Base-by-base conservation (phyloP, 2,113 vertebrate species). In the Datnioides undecimradiatus region DNA sequence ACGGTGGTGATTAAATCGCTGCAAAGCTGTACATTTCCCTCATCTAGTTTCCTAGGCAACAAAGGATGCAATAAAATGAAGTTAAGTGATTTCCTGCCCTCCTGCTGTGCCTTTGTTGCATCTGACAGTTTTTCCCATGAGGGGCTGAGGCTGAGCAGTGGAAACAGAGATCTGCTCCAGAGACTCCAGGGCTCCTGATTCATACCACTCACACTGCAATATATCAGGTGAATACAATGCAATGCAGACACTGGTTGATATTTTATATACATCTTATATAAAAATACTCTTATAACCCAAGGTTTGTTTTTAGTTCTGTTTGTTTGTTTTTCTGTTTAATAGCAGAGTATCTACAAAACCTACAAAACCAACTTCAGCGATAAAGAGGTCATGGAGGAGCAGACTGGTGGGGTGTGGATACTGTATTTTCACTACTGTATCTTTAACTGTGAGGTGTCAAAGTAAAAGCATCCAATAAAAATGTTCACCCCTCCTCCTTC, bases 41-140 rank as follows among this genome's bases (percentile, higher is more conserved):
- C 38, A 67, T 71, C 55, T 80, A 62, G 93, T 94, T 94, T 91
- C 94, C 93, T 92, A 76, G 88, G 93, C 90, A 94, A 95, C 93
- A 84, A 87, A 90, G 70, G 91, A 90, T 84, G 92, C 89, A 90
- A 88, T 88, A 89, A 87, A 91, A 74, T 52, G 16, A 70, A 48
- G 64, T 57, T 48, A 70, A 87, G 80, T 73, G 72, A 90, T 90
- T 91, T 89, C 34, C 76, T 81, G 71, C 71, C 78, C 82, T 64
- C 60, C 68, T 59, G 38, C 54, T 33, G 23, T 33, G 76, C 38
- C 55, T 83, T 76, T 85, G 82, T 79, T 54, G 49, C 72, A 80
- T 81, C 51, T 71, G 71, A 67, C 43, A 62, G 45, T 13, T n/a
- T 80, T 66, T 62, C 57, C 57, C 67, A 67, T 16, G 1, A 17